These are phyloP conservation scores for Archips xylosteana DNA, from an alignment of 2,888 invertebrate species.

Conservation along the genomic window DNA sequence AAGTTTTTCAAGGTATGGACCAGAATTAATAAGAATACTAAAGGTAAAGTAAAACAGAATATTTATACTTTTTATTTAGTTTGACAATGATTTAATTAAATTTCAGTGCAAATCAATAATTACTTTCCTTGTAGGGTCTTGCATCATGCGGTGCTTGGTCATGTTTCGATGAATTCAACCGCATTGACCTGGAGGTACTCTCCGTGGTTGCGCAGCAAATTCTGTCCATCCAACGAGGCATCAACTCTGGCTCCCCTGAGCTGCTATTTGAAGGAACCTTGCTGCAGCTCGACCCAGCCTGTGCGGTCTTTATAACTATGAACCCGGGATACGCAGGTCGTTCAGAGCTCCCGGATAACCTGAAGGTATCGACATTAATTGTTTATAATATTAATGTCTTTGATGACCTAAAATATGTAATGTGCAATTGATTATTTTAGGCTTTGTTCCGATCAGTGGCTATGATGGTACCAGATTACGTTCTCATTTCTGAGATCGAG, in stretches of 20 bases:
- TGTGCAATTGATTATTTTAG: constrained; percentile 65
- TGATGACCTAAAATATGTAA: not conserved
- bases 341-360: constrained; percentile 96
- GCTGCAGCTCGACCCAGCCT: constrained; percentile 92
- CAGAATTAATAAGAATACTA: too few relatives aligned
- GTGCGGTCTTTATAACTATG: constrained; percentile 98
- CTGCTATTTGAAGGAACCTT: constrained; percentile 96
- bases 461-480: constrained; percentile 99
- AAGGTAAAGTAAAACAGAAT: not conserved
- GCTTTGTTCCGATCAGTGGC: constrained; percentile 97
- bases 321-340: constrained; percentile 97
- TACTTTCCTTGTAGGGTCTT: constrained; percentile 87
- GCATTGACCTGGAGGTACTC: constrained; percentile 96
- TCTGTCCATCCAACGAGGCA: constrained; percentile 95
- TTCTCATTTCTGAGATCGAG: constrained; percentile 97
- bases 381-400: not conserved
- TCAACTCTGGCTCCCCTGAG: constrained; percentile 91
- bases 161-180: constrained; percentile 98
- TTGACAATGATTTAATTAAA: not conserved
- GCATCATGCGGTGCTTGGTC: constrained; percentile 98
- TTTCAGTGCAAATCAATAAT: not conserved
- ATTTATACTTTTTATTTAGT: not conserved
- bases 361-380: constrained; percentile 86
- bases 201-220: constrained; percentile 99
- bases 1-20: constrained; percentile 92